phyloP scores from a whole-genome alignment of 2,797 vertebrate species.

The Cirrhinus mrigala region DNA sequence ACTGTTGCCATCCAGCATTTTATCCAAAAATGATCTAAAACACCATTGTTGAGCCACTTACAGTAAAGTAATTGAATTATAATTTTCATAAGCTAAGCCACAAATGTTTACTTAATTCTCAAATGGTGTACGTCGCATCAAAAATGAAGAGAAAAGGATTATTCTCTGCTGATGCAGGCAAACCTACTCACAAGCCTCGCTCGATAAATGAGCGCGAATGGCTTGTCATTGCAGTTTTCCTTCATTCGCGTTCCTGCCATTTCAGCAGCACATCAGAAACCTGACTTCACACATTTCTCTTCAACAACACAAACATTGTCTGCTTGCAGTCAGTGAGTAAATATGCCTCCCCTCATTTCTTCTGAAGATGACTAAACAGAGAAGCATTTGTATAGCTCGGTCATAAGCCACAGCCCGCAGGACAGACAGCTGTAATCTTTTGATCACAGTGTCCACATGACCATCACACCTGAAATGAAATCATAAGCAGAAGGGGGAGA shows the following conservation, averaged over 20 bases:
- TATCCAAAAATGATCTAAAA: no score
- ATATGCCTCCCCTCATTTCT: slow-evolving; percentile 34
- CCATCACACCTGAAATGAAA: slow-evolving; percentile 31
- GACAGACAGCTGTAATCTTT: not conserved
- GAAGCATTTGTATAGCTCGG: slow-evolving; percentile 16
- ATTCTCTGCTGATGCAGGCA: slow-evolving; percentile 1
- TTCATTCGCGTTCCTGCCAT: slow-evolving; percentile 32
- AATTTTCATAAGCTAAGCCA: not conserved
- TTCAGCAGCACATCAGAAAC: slow-evolving; percentile 54
- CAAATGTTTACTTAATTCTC: not conserved
- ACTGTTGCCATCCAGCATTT: not conserved
- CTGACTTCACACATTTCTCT: slow-evolving; percentile 43
- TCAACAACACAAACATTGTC: slow-evolving; percentile 17
- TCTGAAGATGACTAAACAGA: slow-evolving; percentile 32
- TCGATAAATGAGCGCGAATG: slow-evolving; percentile 59
- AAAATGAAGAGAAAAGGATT: rapidly evolving
- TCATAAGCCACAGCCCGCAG: slow-evolving; percentile 26
- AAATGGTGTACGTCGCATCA: not conserved
- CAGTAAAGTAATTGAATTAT: not conserved
- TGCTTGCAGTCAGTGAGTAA: slow-evolving; percentile 24
- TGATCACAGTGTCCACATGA: slow-evolving; percentile 12
- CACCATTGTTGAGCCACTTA: not conserved
- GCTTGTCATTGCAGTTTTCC: slow-evolving; percentile 57
- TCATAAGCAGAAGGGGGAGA: slow-evolving; percentile 7
- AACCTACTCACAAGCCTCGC: not conserved